Conservation (phyloP, 2,113 vertebrate genomes). For the Corvus hawaiiensis region DNA sequence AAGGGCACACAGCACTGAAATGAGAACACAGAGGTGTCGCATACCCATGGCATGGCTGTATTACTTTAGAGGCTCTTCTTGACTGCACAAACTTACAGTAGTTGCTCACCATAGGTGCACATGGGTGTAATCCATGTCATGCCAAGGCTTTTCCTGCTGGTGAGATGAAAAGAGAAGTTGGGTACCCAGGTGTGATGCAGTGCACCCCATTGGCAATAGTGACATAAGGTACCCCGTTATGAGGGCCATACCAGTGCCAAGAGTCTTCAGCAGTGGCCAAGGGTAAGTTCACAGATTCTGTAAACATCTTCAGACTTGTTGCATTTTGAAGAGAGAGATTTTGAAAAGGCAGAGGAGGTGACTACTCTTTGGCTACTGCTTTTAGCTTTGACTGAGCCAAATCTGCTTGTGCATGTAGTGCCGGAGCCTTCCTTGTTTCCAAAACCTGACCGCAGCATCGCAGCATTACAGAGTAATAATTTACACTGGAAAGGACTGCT, state of each 20-base stretch:
- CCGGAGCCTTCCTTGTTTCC: neutral
- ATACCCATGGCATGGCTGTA: fast-evolving
- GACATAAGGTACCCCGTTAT: neutral
- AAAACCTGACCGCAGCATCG: neutral
- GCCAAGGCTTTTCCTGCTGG: neutral
- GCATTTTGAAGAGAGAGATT: neutral
- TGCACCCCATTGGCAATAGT: neutral
- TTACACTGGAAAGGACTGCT: neutral
- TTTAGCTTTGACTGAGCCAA: neutral
- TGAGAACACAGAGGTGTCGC: neutral
- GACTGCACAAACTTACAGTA: neutral
- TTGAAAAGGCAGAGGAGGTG: neutral
- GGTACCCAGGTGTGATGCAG: neutral
- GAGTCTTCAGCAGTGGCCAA: neutral
- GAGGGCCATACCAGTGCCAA: neutral
- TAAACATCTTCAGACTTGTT: neutral
- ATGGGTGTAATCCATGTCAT: fast-evolving
- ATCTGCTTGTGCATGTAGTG: neutral
- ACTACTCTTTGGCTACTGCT: neutral
- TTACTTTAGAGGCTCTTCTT: neutral
- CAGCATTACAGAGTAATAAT: neutral
- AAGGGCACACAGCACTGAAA: neutral
- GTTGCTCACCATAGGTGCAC: neutral
- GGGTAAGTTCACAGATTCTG: neutral
- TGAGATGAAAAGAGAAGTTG: neutral